Evolutionary conservation across 2,888 invertebrate species (phyloP).

Genomic region (Zootermopsis nevadensis): DNA sequence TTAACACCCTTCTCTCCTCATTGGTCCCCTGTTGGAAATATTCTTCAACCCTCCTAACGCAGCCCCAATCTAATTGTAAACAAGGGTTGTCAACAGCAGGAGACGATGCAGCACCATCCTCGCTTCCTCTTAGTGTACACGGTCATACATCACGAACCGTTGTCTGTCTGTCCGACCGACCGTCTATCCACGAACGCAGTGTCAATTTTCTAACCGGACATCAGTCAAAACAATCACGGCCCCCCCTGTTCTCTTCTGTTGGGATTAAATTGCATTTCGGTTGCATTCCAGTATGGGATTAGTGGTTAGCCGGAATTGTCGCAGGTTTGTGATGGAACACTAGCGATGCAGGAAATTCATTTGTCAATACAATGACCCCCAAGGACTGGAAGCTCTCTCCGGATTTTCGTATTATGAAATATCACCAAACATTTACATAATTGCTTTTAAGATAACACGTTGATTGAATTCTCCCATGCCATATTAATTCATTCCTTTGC

Average conservation of each 20-base stretch:
- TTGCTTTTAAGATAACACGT: background rate
- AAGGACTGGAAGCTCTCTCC: background rate
- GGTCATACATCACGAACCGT: background rate
- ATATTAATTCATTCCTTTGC: too few relatives aligned
- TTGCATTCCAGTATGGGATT: background rate
- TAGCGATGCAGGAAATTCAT: background rate
- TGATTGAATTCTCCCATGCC: background rate
- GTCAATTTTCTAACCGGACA: background rate
- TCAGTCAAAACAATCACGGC: background rate
- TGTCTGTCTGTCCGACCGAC: background rate
- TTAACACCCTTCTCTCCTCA: background rate
- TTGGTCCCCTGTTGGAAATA: background rate
- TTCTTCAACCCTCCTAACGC: background rate
- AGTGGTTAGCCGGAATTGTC: background rate
- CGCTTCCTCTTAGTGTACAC: background rate
- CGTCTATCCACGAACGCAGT: background rate
- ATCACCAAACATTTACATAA: background rate
- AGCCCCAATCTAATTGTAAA: background rate
- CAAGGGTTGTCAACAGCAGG: background rate
- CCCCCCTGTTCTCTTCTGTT: background rate
- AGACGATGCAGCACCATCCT: background rate
- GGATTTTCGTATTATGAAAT: background rate
- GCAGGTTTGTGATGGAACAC: background rate
- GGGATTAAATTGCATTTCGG: conserved; percentile 1
- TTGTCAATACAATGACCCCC: background rate